These are phyloP conservation scores for Fulmarus glacialis DNA, from an alignment of 2,113 vertebrate species.

Conservation along the genomic window DNA sequence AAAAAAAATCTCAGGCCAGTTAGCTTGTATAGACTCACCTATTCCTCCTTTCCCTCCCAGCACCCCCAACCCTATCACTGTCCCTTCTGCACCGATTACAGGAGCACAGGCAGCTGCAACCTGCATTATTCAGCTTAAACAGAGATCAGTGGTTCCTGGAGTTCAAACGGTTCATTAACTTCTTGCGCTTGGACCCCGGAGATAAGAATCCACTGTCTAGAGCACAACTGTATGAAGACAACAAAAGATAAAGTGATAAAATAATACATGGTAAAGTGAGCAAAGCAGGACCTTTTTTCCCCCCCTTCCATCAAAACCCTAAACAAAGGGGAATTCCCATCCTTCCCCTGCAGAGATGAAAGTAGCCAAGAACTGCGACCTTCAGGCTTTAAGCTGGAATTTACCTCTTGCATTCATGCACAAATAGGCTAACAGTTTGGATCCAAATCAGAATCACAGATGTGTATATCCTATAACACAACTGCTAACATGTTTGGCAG, in stretches of 20 bases:
- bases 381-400: not conserved
- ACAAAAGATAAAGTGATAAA: not conserved
- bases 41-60: not conserved
- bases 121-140: not conserved
- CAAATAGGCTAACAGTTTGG: not conserved
- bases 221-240: not conserved
- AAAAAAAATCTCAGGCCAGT: not conserved
- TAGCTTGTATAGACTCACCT: not conserved
- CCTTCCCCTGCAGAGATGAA: not conserved
- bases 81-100: not conserved
- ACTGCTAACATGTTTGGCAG: not conserved
- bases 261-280: not conserved
- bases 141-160: not conserved
- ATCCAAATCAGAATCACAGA: not conserved
- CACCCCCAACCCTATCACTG: not conserved
- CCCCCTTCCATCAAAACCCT: not conserved
- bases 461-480: not conserved
- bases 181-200: not conserved
- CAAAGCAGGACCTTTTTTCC: not conserved
- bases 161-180: constrained; percentile 18
- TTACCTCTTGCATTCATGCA: not conserved
- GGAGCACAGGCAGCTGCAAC: not conserved
- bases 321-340: not conserved
- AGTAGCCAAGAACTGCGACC: accelerated
- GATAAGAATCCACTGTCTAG: not conserved